Percentiles rank a stretch among this genome's conserved stretches.
These are phyloP conservation scores for Pteropus alecto DNA, from an alignment of 2,113 vertebrate species.

Conservation along the genomic window DNA sequence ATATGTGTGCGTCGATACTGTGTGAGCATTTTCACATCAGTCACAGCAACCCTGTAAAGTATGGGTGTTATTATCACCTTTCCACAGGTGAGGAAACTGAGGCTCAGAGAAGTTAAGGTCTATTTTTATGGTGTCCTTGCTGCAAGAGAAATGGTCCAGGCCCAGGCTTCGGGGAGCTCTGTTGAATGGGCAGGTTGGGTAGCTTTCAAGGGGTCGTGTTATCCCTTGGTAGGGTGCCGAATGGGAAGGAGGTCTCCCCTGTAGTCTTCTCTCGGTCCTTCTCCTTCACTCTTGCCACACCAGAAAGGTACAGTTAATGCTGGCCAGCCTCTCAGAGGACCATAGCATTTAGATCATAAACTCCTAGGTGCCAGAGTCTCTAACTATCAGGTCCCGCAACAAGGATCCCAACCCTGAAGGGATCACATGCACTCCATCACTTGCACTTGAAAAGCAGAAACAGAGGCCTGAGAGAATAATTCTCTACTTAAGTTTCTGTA, in stretches of 20 bases:
- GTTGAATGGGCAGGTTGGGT: background rate
- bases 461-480: background rate
- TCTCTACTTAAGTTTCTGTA: background rate
- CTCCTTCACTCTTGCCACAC: background rate
- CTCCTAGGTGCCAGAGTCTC: background rate
- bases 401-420: background rate
- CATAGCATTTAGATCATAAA: background rate
- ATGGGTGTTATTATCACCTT: background rate
- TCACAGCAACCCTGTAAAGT: background rate
- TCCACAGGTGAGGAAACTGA: background rate
- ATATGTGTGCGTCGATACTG: rapidly evolving
- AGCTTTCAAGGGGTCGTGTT: background rate
- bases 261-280: background rate
- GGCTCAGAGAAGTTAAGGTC: background rate
- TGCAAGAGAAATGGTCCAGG: background rate
- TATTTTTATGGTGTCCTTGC: background rate
- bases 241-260: background rate
- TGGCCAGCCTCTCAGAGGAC: background rate
- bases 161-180: background rate
- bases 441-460: background rate
- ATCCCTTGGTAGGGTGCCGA: background rate
- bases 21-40: rapidly evolving
- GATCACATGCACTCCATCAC: background rate
- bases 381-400: background rate
- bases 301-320: background rate